These are phyloP conservation scores for Dryococelus australis DNA, from an alignment of 2,888 invertebrate genomes.

Conservation along the genomic window DNA sequence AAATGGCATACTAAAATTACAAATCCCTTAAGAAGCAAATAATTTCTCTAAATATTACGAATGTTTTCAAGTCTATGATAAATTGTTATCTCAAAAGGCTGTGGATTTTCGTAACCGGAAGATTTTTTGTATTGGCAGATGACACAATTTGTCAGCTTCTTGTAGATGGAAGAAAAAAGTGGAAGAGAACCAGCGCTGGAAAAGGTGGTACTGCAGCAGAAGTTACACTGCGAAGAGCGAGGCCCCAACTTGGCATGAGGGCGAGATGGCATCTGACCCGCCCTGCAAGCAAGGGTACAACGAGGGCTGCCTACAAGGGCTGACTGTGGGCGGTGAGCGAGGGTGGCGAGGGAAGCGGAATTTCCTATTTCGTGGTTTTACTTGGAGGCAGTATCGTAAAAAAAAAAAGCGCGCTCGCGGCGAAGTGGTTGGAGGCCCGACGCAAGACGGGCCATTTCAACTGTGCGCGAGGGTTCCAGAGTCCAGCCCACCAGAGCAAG, in stretches of 20 bases:
- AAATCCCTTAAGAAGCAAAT: no score
- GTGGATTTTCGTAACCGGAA: no score
- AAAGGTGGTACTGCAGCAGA: not conserved
- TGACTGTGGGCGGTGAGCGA: not conserved
- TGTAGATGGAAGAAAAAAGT: no score
- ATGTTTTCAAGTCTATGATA: no score
- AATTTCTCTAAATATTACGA: no score
- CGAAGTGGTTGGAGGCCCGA: not conserved
- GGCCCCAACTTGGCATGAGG: not conserved
- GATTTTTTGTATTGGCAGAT: no score
- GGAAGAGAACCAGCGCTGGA: not conserved
- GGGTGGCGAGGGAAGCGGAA: not conserved
- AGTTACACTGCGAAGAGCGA: not conserved
- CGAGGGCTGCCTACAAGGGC: not conserved
- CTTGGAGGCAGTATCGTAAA: constrained; percentile 6
- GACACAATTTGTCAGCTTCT: no score
- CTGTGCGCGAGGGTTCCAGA: not conserved
- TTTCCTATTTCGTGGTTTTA: constrained; percentile 9
- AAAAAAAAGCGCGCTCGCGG: not conserved
- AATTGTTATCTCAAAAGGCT: no score
- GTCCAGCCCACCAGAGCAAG: not conserved
- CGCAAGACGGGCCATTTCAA: not conserved
- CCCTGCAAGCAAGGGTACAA: not conserved
- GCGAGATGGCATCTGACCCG: not conserved
- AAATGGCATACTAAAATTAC: no score